Percentiles rank a stretch among this genome's conserved stretches.
Conservation (phyloP, 2,888 invertebrate species). For the Quadriops clusia region DNA sequence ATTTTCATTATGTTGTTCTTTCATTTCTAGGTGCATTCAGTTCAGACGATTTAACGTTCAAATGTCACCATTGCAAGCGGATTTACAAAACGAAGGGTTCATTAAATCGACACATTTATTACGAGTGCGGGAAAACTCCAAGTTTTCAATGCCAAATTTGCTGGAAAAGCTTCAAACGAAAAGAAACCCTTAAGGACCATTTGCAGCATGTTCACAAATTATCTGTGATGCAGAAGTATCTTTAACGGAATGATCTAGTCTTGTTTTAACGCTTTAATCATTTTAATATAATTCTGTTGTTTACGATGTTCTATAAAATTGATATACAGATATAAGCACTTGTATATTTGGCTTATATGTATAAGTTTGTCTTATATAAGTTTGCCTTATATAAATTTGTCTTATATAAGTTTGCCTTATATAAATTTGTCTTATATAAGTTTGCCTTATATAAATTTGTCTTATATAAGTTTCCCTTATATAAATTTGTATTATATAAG, state of each 20-base stretch:
- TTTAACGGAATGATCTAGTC: background rate
- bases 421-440: too few species aligned
- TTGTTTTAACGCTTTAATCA: background rate
- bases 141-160: constrained; percentile 8
- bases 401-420: too few species aligned
- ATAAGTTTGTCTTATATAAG: too few species aligned
- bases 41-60: background rate
- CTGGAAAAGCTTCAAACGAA: constrained; percentile 4
- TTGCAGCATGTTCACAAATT: constrained; percentile 1
- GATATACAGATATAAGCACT: too few species aligned
- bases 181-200: constrained; percentile 3
- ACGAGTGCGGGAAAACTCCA: constrained; percentile 7
- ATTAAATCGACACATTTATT: constrained; percentile 3
- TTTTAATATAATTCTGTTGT: background rate
- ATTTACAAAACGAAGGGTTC: constrained; percentile 5
- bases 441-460: too few species aligned
- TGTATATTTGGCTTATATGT: too few species aligned
- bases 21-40: too few species aligned
- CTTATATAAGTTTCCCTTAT: too few species aligned
- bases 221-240: background rate
- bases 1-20: too few species aligned
- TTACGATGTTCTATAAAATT: too few species aligned
- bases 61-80: constrained; percentile 5
- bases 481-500: too few species aligned
- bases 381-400: too few species aligned